phyloP scores from a whole-genome alignment of 2,113 vertebrate genomes.

The Myxocyprinus asiaticus region DNA sequence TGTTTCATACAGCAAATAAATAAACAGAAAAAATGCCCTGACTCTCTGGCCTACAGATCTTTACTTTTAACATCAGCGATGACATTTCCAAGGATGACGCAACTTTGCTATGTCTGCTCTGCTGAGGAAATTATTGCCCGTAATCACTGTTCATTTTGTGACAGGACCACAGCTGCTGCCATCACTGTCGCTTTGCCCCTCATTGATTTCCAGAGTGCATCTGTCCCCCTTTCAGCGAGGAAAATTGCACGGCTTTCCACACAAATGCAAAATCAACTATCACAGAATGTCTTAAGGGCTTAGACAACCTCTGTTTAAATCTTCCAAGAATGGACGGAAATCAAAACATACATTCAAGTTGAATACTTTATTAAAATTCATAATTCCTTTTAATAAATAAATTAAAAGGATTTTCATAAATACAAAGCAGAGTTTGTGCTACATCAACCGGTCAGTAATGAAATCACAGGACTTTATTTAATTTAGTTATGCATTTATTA shows the following conservation, averaged over 20 bases:
- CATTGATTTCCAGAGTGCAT: slow-evolving; percentile 45
- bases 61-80: slow-evolving; percentile 30
- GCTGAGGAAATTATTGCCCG: slow-evolving; percentile 27
- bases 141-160: slow-evolving; percentile 47
- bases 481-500: too few species aligned
- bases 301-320: slow-evolving; percentile 14
- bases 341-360: background rate
- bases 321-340: background rate
- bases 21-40: background rate
- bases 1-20: background rate
- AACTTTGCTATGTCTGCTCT: slow-evolving; percentile 16
- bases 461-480: too few species aligned
- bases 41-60: background rate
- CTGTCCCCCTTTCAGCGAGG: slow-evolving; percentile 33
- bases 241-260: slow-evolving; percentile 41
- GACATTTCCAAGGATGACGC: slow-evolving; percentile 21
- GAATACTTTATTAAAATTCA: background rate
- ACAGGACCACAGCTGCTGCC: slow-evolving; percentile 40
- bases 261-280: slow-evolving; percentile 30
- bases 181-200: background rate
- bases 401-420: background rate
- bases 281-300: slow-evolving; percentile 37
- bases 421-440: too few species aligned
- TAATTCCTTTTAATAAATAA: background rate
- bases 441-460: too few species aligned